These are phyloP conservation scores for Apamea monoglypha DNA, from an alignment of 2,888 invertebrate genomes.

Conservation along the genomic window DNA sequence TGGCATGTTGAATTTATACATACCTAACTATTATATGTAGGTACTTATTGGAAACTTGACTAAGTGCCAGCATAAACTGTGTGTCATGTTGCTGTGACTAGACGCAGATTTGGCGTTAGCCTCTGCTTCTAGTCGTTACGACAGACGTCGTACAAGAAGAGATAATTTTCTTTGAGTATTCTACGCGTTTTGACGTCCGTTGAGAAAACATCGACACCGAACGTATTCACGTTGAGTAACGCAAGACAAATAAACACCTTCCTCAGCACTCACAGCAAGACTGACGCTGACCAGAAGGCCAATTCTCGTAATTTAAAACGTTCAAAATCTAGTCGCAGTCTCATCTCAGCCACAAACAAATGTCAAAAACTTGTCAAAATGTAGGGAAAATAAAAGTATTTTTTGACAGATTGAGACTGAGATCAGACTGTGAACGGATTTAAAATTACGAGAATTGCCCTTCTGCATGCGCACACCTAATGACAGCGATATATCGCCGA, in stretches of 20 bases:
- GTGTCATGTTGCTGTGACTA: too few species aligned
- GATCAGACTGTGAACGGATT: too few species aligned
- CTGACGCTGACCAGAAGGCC: neutral
- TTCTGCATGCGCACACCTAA: too few species aligned
- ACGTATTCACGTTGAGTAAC: neutral
- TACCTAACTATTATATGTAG: neutral
- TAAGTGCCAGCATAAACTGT: neutral
- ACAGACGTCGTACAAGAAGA: neutral
- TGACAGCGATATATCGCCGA: too few species aligned
- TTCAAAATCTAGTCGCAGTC: too few species aligned
- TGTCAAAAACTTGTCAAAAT: too few species aligned
- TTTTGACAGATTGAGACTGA: too few species aligned
- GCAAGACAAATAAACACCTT: neutral
- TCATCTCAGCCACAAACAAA: too few species aligned
- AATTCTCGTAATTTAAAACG: too few species aligned
- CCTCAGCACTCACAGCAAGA: neutral
- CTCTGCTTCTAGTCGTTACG: neutral
- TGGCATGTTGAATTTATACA: neutral
- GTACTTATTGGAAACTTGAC: neutral
- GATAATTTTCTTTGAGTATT: neutral
- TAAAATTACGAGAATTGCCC: too few species aligned
- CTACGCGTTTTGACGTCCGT: neutral
- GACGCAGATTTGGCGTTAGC: neutral
- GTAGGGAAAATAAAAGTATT: too few species aligned
- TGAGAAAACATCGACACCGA: neutral